Conservation (phyloP, 1,140 invertebrate genomes). For the Drosophila mauritiana region DNA sequence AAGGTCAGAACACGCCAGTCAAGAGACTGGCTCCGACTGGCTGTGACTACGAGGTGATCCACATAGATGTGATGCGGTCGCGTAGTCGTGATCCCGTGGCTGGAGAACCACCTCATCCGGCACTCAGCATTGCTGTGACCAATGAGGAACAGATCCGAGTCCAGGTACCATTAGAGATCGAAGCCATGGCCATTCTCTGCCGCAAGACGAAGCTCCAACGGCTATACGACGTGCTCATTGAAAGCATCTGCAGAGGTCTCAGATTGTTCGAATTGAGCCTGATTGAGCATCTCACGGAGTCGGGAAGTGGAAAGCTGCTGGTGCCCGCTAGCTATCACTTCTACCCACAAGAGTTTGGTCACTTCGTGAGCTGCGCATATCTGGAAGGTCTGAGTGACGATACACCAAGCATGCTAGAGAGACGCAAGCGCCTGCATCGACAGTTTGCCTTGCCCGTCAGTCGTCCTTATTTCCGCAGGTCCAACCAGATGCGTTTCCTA, state of each 20-base stretch:
- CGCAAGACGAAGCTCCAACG: constrained; percentile 87
- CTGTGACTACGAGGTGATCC: constrained; percentile 74
- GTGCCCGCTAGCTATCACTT: constrained; percentile 83
- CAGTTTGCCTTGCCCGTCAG: constrained; percentile 88
- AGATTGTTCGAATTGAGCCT: constrained; percentile 87
- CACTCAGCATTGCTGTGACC: constrained; percentile 63
- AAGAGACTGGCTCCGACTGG: constrained; percentile 58
- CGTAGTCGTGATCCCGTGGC: constrained; percentile 60
- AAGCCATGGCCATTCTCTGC: constrained; percentile 89
- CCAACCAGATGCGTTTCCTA: constrained; percentile 88
- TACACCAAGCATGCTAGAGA: constrained; percentile 85
- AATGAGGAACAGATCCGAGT: constrained; percentile 73
- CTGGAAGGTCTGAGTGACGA: constrained; percentile 87
- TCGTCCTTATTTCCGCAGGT: constrained; percentile 89
- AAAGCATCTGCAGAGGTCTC: constrained; percentile 89
- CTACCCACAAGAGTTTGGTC: constrained; percentile 87
- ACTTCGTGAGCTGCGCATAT: constrained; percentile 91
- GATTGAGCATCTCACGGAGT: constrained; percentile 78
- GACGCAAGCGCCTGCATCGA: constrained; percentile 88
- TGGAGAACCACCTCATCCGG: constrained; percentile 49
- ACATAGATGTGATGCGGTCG: constrained; percentile 67
- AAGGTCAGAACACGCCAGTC: constrained; percentile 10
- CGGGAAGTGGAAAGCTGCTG: constrained; percentile 47
- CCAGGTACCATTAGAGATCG: constrained; percentile 88
- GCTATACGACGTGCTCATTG: constrained; percentile 90